These are phyloP conservation scores for Candidula unifasciata DNA, from an alignment of 2,888 invertebrate genomes.

Conservation along the genomic window DNA sequence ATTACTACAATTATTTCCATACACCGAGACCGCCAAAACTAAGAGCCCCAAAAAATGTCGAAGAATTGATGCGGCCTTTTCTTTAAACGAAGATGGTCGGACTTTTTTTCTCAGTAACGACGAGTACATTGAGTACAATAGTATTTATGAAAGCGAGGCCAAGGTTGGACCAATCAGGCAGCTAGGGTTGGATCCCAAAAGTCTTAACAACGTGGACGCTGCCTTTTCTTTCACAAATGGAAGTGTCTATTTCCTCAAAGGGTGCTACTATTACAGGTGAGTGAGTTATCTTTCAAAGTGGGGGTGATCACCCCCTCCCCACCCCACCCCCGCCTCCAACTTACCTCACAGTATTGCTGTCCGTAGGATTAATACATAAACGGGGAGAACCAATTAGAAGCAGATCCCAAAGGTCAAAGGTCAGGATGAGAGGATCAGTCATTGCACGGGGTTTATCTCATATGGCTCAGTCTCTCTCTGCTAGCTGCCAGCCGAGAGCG, in stretches of 20 bases:
- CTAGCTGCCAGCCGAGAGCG: no score
- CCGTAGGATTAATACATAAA: no score
- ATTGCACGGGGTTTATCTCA: no score
- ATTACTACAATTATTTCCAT: not conserved
- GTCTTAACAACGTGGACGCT: slow-evolving; percentile 29
- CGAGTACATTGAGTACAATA: slow-evolving; percentile 47
- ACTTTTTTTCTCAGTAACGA: slow-evolving; percentile 45
- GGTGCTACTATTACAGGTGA: slow-evolving; percentile 44
- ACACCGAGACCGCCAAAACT: not conserved
- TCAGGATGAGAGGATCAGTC: no score
- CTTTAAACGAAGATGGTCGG: not conserved
- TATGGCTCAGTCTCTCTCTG: no score
- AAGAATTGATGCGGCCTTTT: slow-evolving; percentile 32
- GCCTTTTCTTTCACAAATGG: slow-evolving; percentile 31
- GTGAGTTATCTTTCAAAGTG: not conserved
- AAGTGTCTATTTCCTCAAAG: slow-evolving; percentile 36
- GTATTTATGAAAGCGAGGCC: slow-evolving; percentile 40
- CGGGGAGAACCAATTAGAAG: no score
- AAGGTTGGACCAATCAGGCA: slow-evolving; percentile 4
- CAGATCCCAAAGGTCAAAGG: no score
- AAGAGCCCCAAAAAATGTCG: not conserved
- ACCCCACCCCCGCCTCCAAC: no score
- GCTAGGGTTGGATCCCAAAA: not conserved
- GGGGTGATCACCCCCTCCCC: no score
- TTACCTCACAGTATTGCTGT: no score